Base-by-base conservation (phyloP, 2,888 invertebrate species). In the Miltochrista miniata region DNA sequence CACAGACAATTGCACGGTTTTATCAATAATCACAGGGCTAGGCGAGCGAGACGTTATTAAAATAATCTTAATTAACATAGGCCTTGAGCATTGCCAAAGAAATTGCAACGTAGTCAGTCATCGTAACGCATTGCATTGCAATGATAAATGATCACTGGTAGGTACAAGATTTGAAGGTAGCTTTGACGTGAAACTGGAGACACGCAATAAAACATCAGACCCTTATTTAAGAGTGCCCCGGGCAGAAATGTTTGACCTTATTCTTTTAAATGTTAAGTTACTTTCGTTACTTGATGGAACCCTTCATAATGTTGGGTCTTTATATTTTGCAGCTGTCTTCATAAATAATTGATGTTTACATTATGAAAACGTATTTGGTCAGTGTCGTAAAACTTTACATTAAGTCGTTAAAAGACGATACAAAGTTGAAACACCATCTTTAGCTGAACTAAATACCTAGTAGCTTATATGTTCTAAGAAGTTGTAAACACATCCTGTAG, bases 401-500 rank as follows among this genome's bases (percentile, higher is more conserved):
- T 36, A 58, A 24, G 18, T 24, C 18, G 50, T 48, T 48, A 35
- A 34, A 11, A 39, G 45, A 35, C 39, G 40, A 43, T 56, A 59
- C 57, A 62, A 64, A 56, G 58, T 56, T 47, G 44, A 14, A 14
- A 45, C 31, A 41, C 53, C 54, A 56, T 61, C 56, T 57, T 64
- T 51, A 57, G 50, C 37, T 48, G 39, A 24, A 48, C 52, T 58
- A n/a, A n/a, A n/a, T n/a, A n/a, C n/a, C n/a, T n/a, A n/a, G n/a
- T 64, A 64, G 52, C 52, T 53, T 64, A 55, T 49, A 55, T 49
- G 50, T 72, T 72, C 73, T 57, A 47, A 56, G 74, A 72, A 72
- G 61, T 66, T 64, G 57, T 70, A 62, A 76, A 77, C 65, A 69
- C 75, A 78, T 81, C 77, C 77, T 81, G 79, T 42, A 47, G 53